Percentiles rank a stretch among this genome's conserved stretches.
Evolutionary conservation across 2,797 vertebrate species (phyloP).

Genomic region (Scleropages formosus): DNA sequence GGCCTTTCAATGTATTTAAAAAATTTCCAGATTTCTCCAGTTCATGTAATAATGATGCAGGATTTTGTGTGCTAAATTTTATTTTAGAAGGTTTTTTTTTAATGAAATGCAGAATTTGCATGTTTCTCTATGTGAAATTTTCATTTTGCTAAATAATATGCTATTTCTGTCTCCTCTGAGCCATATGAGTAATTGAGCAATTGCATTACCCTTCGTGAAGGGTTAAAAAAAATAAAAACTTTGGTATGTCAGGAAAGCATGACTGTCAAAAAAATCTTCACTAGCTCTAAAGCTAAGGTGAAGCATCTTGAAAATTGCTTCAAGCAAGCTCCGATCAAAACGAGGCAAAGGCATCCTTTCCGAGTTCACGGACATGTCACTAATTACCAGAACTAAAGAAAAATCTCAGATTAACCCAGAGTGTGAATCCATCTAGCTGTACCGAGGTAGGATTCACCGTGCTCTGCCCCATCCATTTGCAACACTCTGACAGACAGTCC

Average conservation of each 20-base stretch:
- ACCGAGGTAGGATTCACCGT: too few relatives aligned
- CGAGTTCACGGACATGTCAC: background rate
- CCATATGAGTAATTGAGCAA: too few relatives aligned
- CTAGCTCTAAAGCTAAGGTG: background rate
- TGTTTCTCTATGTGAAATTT: too few relatives aligned
- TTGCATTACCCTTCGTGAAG: background rate
- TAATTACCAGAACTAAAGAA: conserved; percentile 13
- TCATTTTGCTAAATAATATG: too few relatives aligned
- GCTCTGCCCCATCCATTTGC: conserved; percentile 46
- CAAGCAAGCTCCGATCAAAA: background rate
- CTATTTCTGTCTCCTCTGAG: too few relatives aligned
- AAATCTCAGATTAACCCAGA: conserved; percentile 24
- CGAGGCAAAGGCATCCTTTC: background rate
- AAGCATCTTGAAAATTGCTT: background rate
- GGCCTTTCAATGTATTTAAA: too few relatives aligned
- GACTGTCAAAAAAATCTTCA: background rate
- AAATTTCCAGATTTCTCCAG: too few relatives aligned
- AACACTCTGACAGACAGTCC: conserved; percentile 40
- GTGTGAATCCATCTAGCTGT: too few relatives aligned
- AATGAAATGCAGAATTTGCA: too few relatives aligned
- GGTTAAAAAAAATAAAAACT: background rate
- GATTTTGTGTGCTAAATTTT: too few relatives aligned
- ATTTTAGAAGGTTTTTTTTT: too few relatives aligned
- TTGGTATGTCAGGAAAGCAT: background rate
- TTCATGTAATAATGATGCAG: too few relatives aligned